Conservation (phyloP, 2,113 vertebrate species). For the Otocyon megalotis region DNA sequence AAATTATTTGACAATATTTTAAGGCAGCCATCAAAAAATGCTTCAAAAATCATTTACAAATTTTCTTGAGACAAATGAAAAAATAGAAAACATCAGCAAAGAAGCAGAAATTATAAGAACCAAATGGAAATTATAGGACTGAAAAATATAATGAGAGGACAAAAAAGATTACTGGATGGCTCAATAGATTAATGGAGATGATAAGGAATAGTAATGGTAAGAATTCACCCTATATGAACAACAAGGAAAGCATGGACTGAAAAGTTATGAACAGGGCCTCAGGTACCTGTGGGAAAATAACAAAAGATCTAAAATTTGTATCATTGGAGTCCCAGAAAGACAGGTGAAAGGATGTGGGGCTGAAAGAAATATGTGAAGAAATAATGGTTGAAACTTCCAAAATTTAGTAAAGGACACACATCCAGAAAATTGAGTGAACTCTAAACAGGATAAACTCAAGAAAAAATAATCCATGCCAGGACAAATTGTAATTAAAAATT, state of each 20-base stretch:
- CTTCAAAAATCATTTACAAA: slow-evolving; percentile 40
- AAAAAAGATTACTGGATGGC: not conserved
- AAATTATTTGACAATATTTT: slow-evolving; percentile 56
- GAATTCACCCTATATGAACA: not conserved
- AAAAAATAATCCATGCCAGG: not conserved
- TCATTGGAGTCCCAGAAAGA: not conserved
- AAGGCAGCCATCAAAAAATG: slow-evolving; percentile 59
- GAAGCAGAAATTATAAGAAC: not conserved
- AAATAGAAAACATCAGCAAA: not conserved
- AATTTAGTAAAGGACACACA: slow-evolving; percentile 28
- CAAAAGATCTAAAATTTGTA: not conserved
- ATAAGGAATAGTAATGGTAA: not conserved
- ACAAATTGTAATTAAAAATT: slow-evolving; percentile 32
- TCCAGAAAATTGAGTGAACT: slow-evolving; percentile 12
- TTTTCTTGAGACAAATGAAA: slow-evolving; percentile 40
- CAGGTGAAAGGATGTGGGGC: not conserved
- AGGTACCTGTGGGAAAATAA: not conserved
- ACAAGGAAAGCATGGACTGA: not conserved
- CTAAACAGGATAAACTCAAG: not conserved
- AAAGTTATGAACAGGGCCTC: not conserved
- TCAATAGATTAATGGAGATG: not conserved
- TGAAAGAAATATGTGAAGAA: slow-evolving; percentile 36
- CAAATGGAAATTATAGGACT: not conserved
- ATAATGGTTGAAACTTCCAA: slow-evolving; percentile 3
- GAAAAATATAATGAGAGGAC: not conserved